Conservation (phyloP, 2,888 invertebrate species). For the Unio pictorum region DNA sequence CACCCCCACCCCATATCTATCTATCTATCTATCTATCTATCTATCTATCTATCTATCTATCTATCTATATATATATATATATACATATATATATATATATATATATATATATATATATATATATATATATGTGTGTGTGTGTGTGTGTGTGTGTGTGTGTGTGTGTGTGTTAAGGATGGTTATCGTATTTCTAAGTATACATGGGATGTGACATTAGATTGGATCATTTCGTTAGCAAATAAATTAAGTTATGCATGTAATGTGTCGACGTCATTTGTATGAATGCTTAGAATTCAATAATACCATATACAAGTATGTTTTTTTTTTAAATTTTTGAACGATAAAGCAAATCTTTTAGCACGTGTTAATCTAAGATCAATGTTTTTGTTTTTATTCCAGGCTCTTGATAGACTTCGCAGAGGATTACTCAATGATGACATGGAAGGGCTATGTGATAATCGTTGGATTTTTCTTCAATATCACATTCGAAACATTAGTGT, state of each 20-base stretch:
- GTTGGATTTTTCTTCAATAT: slow-evolving; percentile 75
- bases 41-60: no score
- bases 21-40: no score
- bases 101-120: no score
- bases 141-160: no score
- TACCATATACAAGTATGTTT: not conserved
- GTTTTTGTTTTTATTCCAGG: slow-evolving; percentile 37
- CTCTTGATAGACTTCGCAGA: slow-evolving; percentile 58
- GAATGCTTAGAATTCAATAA: no score
- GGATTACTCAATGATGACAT: slow-evolving; percentile 73
- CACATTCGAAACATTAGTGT: slow-evolving; percentile 83
- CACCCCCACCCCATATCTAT: no score
- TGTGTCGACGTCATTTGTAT: no score
- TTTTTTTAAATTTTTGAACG: not conserved
- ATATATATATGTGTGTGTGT: not conserved
- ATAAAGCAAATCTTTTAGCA: no score
- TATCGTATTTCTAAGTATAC: no score
- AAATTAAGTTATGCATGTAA: not conserved
- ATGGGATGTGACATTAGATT: no score
- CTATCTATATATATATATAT: no score
- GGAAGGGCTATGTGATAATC: slow-evolving; percentile 88
- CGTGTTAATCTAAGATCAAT: not conserved
- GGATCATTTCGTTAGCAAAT: not conserved
- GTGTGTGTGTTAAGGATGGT: no score
- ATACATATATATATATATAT: not conserved